Evolutionary conservation across 53 echinoderm and acorn worm genomes (phyloP).

Genomic region (Mesocentrotus franciscanus): DNA sequence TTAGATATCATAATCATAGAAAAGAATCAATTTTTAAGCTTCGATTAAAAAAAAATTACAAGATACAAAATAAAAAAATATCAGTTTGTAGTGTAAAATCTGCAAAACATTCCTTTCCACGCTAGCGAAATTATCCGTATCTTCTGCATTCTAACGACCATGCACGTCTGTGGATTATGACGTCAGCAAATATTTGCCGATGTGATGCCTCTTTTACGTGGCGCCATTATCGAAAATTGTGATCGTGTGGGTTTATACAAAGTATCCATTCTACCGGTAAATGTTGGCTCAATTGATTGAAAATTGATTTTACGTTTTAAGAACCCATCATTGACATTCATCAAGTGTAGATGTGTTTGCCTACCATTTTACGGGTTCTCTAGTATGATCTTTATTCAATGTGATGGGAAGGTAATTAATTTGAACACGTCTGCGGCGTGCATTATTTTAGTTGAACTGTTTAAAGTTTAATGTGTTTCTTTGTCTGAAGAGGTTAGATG

Average conservation of each 20-base stretch:
- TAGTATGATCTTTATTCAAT: not conserved
- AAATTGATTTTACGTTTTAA: constrained; percentile 36
- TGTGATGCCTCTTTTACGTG: constrained; percentile 25
- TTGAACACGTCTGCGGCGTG: constrained; percentile 3
- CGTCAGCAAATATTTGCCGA: constrained; percentile 44
- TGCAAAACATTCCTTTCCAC: not conserved
- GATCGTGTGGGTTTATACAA: constrained; percentile 10
- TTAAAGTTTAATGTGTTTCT: not conserved
- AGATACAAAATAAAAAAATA: no score
- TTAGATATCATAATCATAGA: no score
- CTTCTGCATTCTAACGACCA: not conserved
- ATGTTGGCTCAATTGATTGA: constrained; percentile 42
- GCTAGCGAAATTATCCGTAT: not conserved
- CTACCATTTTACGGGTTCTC: not conserved
- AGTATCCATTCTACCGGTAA: constrained; percentile 35
- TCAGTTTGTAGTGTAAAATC: not conserved
- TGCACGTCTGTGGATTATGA: not conserved
- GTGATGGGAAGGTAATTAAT: not conserved
- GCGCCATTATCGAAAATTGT: constrained; percentile 43
- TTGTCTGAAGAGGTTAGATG: not conserved
- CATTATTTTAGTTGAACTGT: not conserved
- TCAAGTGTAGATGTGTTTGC: constrained; percentile 7
- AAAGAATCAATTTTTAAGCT: no score
- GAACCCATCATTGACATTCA: constrained; percentile 10
- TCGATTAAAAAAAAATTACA: no score